Evolutionary conservation across 92 coral and sea anemone species (phyloP), one percentile per base, ranked within the genome.

Genomic region (Parazoanthus swiftii): DNA sequence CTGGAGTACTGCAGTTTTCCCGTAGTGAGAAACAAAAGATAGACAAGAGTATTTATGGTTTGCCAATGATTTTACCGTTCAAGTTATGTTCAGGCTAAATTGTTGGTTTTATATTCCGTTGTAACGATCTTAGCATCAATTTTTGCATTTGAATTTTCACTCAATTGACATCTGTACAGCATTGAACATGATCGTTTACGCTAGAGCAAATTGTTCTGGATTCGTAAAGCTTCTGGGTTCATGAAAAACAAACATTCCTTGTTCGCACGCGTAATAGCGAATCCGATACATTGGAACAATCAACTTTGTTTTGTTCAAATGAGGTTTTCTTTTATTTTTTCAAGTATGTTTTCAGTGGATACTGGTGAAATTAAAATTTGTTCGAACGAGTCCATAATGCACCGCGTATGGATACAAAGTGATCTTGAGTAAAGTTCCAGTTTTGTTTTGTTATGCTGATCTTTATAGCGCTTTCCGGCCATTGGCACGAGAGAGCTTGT

Each of bases 21-120:
- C 1, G 23, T 77, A 77, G 33, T 29, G 33, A 29, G 58, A 18
- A 44, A 77, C 81, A 77, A 9, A 2, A 44, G 42, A 56, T 23
- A 44, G 38, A 46, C 35, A 35, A 79, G 35, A 25, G 82, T 79
- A 78, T 78, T 78, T 78, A 79, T 79, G 56, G 26, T 3, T 79
- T 35, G 25, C 70, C 5, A 1, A 5, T 63, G n/a, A 2, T 5
- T n/a, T 23, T 25, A 36, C 4, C 25, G 38, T 76, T 38, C 10
- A 54, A 1, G 3, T 18, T 54, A 54, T 15, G 46, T 38, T 39
- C 8, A 38, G 51, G 9, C 11, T 48, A 79, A n/a, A 21, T 50
- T 50, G 26, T 20, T 18, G 54, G 20, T 8, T 43, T 76, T 63
- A 63, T 63, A 63, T 63, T 63, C 66, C 8, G 4, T 58, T 58